Evolutionary conservation across 2,113 vertebrate species (phyloP), one percentile per base, ranked within the genome.

Genomic region (Scartelaos histophorus): DNA sequence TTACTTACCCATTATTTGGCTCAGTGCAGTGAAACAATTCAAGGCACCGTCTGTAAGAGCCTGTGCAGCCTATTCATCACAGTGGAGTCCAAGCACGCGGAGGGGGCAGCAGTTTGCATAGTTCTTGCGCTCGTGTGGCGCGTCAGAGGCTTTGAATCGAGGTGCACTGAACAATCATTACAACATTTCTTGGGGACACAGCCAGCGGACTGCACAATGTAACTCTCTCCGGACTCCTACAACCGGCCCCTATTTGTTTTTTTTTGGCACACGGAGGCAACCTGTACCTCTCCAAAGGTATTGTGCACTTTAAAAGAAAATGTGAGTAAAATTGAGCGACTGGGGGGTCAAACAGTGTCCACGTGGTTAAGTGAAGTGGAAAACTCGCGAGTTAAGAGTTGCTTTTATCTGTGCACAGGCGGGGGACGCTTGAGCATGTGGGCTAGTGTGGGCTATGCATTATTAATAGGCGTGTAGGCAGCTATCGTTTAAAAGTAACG

Each of bases 381-480:
- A 53, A 5, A 38, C n/a, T 29, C 53, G 6, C 21, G 71, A 76
- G 80, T 81, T 74, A 77, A 74, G 78, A 80, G 71, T 22, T 76
- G 76, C 64, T 80, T 85, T 83, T 83, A 64, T 69, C 78, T 79
- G 53, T 47, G 56, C 74, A 83, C 71, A 64, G 70, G 69, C 7
- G 60, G 13, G 4, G 60, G 60, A 53, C 60, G 1, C 56, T n/a
- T 74, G 58, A 90, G 89, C 88, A 43, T 43, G 38, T 43, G 38
- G 38, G 91, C 72, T 56, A 51, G 21, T 70, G 66, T 57, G 5
- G 21, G 56, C 22, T 54, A 71, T 90, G 89, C 88, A 92, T 90
- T 87, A 90, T 89, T 85, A 87, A 88, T 85, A 19, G 19, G 38
- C 3, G 82, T 84, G 90, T 88, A 88, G 91, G 89, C 83, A 88